Base-by-base conservation (phyloP, 1,140 invertebrate genomes). In the Eupeodes corollae region DNA sequence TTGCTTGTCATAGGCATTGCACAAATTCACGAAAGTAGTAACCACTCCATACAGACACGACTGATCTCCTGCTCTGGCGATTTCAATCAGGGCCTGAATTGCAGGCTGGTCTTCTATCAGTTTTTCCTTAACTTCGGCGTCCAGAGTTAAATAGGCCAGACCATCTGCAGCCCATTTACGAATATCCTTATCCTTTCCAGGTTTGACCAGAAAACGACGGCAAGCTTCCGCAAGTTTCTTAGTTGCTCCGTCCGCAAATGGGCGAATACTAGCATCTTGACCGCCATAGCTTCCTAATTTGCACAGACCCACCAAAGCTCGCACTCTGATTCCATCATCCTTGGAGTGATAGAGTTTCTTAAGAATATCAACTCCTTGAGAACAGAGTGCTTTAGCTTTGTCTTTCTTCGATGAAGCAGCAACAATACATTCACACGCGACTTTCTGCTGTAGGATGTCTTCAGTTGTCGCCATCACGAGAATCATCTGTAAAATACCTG, bases 41-140 rank as follows among this genome's bases (percentile, higher is more conserved):
- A 96, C 84, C 14, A 94, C 86, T 49, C 92, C 92, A 70, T 95
- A 98, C 2, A 95, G 64, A 39, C 86, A 83, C 16, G 88, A 88
- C 57, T 92, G 83, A 64, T 93, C 87, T 46, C 87, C 88, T 35
- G 78, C 80, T 70, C 81, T 83, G 6, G 91, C 90, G 38, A 98
- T 65, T 61, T 94, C 87, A 60, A 98, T 86, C 43, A 98, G 77
- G 6, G 90, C 81, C 63, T 82, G 78, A 51, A 98, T 72, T 2
- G 91, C 86, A 38, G 78, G 61, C 52, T 75, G 77, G 62, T 99
- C 93, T 61, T 91, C 84, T 16, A 95, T 82, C 11, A 99, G 68
- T 64, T 92, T 93, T 67, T 99, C 95, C 64, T 99, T 99, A 1
- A 99, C 91, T 70, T 99, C 95, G 11, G 92, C 97, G 75, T 99